Evolutionary conservation across 1,140 invertebrate species (phyloP).

Genomic region (Aporrectodea caliginosa): DNA sequence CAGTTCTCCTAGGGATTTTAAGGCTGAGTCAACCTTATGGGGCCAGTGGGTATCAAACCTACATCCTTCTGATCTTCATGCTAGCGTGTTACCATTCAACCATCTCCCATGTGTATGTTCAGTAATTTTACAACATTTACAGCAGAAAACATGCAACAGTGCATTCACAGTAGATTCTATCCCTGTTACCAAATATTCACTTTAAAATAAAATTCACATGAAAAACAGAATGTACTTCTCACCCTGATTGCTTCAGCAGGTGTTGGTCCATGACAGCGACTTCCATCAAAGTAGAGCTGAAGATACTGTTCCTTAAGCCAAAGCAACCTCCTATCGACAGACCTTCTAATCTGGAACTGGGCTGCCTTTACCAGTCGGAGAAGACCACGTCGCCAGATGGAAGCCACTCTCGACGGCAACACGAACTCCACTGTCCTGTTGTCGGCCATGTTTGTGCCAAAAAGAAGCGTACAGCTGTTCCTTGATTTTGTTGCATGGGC

Average conservation of each 20-base stretch:
- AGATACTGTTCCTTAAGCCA: slow-evolving; percentile 91
- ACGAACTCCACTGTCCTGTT: slow-evolving; percentile 82
- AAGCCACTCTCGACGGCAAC: slow-evolving; percentile 68
- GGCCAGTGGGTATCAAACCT: too few species aligned
- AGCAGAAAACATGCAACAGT: too few species aligned
- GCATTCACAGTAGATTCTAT: too few species aligned
- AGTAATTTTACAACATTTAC: too few species aligned
- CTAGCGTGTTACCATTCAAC: too few species aligned
- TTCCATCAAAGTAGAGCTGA: slow-evolving; percentile 80
- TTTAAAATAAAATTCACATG: too few species aligned
- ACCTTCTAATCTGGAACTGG: not conserved
- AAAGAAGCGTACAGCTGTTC: slow-evolving; percentile 56
- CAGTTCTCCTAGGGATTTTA: too few species aligned
- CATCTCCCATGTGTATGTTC: too few species aligned
- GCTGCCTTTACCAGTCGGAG: slow-evolving; percentile 61
- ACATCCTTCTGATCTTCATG: too few species aligned
- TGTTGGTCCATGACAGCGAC: slow-evolving; percentile 66
- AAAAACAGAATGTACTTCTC: too few species aligned
- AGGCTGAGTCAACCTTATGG: too few species aligned
- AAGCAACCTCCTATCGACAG: slow-evolving; percentile 70
- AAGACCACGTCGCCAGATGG: slow-evolving; percentile 58
- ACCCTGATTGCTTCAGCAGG: slow-evolving; percentile 83
- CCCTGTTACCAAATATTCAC: too few species aligned
- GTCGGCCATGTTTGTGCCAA: slow-evolving; percentile 67
- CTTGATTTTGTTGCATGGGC: slow-evolving; percentile 46